These are phyloP conservation scores for Steatocranus sp. DNA, from an alignment of 2,797 vertebrate genomes.

Conservation along the genomic window DNA sequence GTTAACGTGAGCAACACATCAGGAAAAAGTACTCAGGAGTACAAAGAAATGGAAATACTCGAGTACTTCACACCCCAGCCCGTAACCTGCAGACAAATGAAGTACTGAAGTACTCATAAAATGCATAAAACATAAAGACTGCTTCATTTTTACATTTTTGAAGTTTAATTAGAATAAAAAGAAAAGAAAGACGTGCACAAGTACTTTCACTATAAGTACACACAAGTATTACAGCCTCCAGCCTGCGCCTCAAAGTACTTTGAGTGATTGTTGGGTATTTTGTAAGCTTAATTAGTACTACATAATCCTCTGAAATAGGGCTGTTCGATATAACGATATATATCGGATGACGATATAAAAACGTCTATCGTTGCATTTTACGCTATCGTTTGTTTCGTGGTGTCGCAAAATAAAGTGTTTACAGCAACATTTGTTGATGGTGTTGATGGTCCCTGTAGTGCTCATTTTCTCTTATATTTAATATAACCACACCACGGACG, in stretches of 20 bases:
- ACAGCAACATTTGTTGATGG: rapidly evolving
- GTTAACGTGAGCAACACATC: neutral
- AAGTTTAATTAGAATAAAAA: neutral
- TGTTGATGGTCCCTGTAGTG: rapidly evolving
- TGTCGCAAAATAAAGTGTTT: neutral
- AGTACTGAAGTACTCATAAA: neutral
- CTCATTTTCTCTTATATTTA: neutral
- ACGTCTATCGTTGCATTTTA: rapidly evolving
- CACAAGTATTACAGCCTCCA: neutral
- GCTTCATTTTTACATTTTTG: neutral
- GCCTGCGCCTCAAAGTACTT: neutral
- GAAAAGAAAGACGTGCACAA: neutral
- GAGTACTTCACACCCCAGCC: neutral
- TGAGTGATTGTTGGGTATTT: neutral
- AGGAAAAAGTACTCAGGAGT: neutral
- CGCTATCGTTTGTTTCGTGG: rapidly evolving
- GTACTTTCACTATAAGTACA: neutral
- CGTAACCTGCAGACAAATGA: neutral
- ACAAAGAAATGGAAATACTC: neutral
- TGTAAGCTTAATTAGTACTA: neutral
- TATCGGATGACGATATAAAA: rapidly evolving
- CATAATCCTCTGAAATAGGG: neutral
- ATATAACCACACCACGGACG: neutral
- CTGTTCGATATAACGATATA: rapidly evolving
- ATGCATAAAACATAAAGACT: neutral